phyloP scores from a whole-genome alignment of 2,888 invertebrate species.

The Desoria tigrina region DNA sequence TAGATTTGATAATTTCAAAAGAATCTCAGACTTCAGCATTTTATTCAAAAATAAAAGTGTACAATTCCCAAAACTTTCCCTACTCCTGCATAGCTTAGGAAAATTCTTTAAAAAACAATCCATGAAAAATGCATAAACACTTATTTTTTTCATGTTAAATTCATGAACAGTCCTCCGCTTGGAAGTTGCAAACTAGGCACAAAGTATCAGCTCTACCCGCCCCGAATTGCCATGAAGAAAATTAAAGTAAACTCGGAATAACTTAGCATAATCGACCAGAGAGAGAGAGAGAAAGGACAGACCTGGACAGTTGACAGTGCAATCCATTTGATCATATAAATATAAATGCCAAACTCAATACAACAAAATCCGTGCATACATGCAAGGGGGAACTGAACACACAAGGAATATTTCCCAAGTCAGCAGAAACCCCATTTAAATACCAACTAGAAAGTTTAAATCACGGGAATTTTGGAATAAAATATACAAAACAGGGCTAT shows the following conservation, averaged over 20 bases:
- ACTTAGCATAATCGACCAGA: conserved; percentile 4
- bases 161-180: neutral
- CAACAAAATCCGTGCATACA: neutral
- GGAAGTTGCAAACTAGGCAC: too few species aligned
- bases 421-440: conserved; percentile 13
- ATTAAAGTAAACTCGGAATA: conserved; percentile 9
- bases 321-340: too few species aligned
- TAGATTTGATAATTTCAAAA: too few species aligned
- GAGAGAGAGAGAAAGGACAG: too few species aligned
- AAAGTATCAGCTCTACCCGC: too few species aligned
- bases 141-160: conserved; percentile 14
- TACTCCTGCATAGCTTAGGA: too few species aligned
- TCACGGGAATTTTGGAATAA: neutral
- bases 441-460: conserved; percentile 9
- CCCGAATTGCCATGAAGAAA: neutral
- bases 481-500: too few species aligned
- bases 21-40: too few species aligned
- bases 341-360: too few species aligned
- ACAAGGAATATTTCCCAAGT: neutral
- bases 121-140: neutral
- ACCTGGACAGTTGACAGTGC: too few species aligned
- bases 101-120: conserved; percentile 1
- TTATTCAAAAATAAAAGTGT: too few species aligned
- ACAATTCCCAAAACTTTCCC: too few species aligned
- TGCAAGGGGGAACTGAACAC: neutral